Evolutionary conservation across 1,140 invertebrate species (phyloP), one percentile per base, ranked within the genome.

Genomic region (Protaetia brevitarsis): DNA sequence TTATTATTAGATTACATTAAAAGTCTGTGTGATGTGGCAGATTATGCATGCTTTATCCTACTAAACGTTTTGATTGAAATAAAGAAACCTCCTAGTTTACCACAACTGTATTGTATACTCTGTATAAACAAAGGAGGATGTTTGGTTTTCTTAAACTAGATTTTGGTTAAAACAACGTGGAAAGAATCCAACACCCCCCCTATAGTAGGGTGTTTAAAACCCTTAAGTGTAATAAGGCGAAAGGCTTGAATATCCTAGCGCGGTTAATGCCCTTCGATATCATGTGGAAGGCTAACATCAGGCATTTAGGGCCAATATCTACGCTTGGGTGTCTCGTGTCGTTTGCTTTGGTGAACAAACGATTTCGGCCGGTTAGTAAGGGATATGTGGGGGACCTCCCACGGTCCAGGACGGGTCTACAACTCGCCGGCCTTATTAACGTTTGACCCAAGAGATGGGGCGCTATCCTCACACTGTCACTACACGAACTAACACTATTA

Each of bases 401-500:
- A 21, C 13, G 7, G 41, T 45, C 41, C 10, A 45, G 7, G 16
- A 13, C n/a, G n/a, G n/a, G 41, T 45, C 41, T 45, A 19, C 41
- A 21, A 45, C 41, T 45, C 41, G 23, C 19, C 41, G 0, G 41
- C 41, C 41, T 45, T 45, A 45, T 45, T 45, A 45, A 45, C 41
- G 41, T 45, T 13, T 19, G 41, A 45, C 41, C 41, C 41, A 19
- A 1, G 41, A 45, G 41, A 45, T 21, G 10, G 16, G 41, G 3
- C n/a, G n/a, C 19, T 45, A 37, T 10, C 34, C 34, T 37, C 34
- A 16, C 34, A 37, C n/a, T 19, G 16, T 45, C 19, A 21, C 16
- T 45, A 21, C 41, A 21, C 34, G 34, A 36, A 36, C 34, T 36
- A 36, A 37, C 34, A 45, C 13, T 45, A 45, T 45, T 45, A 45